A percentile compares a stretch with the other conserved stretches of the same genome.
Evolutionary conservation across 2,113 vertebrate genomes (phyloP).

Genomic region (Dendrocopos noguchii): DNA sequence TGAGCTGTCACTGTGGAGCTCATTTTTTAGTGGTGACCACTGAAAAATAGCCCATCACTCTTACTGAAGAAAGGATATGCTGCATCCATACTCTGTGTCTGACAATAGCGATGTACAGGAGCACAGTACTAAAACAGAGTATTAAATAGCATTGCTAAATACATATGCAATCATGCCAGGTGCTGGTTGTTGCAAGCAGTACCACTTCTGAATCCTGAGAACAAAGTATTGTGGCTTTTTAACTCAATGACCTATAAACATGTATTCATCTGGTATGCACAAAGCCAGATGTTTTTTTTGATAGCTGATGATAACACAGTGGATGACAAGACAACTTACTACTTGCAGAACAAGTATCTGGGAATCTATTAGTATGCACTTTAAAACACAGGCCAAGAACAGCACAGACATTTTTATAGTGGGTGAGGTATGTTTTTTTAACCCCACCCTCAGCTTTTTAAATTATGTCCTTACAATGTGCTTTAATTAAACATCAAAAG

Average conservation of each 20-base stretch:
- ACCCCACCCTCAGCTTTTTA: slow-evolving; percentile 19
- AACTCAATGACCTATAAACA: neutral
- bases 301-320: neutral
- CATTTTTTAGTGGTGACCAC: neutral
- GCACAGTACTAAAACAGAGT: neutral
- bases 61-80: neutral
- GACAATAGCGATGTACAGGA: neutral
- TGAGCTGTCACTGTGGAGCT: neutral
- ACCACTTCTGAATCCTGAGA: neutral
- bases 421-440: slow-evolving; percentile 23
- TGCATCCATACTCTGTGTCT: neutral
- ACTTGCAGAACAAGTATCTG: slow-evolving; percentile 19
- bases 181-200: neutral
- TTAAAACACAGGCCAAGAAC: neutral
- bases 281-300: neutral
- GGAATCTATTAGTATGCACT: neutral
- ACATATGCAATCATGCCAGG: neutral
- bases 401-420: slow-evolving; percentile 27
- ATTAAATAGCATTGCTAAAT: neutral
- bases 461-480: neutral
- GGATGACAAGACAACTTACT: slow-evolving; percentile 3
- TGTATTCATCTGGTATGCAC: neutral
- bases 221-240: neutral
- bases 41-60: neutral
- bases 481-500: slow-evolving; percentile 39